Evolutionary conservation across 1,140 invertebrate genomes (phyloP).

Genomic region (Brachionus calyciflorus): DNA sequence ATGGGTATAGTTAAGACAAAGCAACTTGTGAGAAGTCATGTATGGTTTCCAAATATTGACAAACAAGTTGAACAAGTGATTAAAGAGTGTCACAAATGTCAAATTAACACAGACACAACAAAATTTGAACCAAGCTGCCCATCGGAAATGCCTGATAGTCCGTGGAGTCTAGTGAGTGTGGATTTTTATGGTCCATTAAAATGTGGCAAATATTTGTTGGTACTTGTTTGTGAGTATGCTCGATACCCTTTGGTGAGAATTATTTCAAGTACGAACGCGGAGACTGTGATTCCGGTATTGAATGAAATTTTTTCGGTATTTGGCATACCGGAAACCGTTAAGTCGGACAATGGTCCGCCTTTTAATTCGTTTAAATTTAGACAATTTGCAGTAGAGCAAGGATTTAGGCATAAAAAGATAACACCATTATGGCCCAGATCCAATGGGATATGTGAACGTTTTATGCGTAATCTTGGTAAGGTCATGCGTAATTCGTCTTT

Average conservation of each 20-base stretch:
- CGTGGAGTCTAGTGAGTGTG: conserved; percentile 50
- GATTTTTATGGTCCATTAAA: conserved; percentile 53
- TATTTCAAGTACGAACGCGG: conserved; percentile 46
- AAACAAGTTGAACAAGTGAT: conserved; percentile 47
- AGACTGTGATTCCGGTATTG: conserved; percentile 47
- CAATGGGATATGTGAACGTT: conserved; percentile 48
- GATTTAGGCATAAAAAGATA: conserved; percentile 48
- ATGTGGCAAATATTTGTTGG: conserved; percentile 50
- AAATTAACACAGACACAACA: conserved; percentile 48
- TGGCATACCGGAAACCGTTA: conserved; percentile 47
- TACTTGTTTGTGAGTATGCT: conserved; percentile 52
- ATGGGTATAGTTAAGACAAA: conserved; percentile 50
- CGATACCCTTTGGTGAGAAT: conserved; percentile 52
- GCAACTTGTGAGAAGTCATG: conserved; percentile 48
- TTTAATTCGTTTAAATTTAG: too few relatives aligned
- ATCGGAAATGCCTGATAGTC: conserved; percentile 45
- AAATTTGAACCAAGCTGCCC: conserved; percentile 1
- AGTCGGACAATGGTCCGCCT: conserved; percentile 49
- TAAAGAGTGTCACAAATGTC: conserved; percentile 49
- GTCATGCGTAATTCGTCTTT: conserved; percentile 14
- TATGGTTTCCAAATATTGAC: conserved; percentile 50
- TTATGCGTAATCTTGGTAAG: conserved; percentile 42
- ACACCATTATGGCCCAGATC: conserved; percentile 48
- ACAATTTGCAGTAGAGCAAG: conserved; percentile 45
- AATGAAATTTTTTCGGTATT: conserved; percentile 48